phyloP scores from a whole-genome alignment of 1,140 invertebrate species.

The Scaptomyza pallida region DNA sequence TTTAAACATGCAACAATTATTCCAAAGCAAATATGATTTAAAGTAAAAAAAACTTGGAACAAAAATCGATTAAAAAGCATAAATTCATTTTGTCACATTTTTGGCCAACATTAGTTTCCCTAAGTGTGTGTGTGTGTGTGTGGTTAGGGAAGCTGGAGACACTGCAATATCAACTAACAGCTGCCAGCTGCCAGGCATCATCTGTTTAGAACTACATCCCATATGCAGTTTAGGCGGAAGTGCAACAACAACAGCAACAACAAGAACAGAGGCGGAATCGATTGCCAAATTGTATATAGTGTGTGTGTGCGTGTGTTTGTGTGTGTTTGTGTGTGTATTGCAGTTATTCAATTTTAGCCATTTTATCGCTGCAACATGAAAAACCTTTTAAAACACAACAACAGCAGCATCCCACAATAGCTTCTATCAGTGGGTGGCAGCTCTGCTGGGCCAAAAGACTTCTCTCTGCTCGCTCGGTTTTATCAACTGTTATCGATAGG shows the following conservation, averaged over 20 bases:
- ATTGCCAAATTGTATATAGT: slow-evolving; percentile 31
- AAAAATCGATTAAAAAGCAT: no score
- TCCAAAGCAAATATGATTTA: no score
- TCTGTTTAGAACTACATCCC: not conserved
- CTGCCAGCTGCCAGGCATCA: not conserved
- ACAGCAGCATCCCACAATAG: no score
- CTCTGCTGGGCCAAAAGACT: slow-evolving; percentile 38
- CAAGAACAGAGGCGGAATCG: slow-evolving; percentile 17
- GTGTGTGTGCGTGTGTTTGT: slow-evolving; percentile 13
- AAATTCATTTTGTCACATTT: no score
- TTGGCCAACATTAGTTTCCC: not conserved
- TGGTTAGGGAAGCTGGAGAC: not conserved
- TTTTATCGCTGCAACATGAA: slow-evolving; percentile 71
- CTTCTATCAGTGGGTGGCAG: slow-evolving; percentile 47
- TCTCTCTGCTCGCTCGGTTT: slow-evolving; percentile 22
- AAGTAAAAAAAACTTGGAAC: no score
- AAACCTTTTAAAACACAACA: slow-evolving; percentile 70
- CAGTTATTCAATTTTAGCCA: slow-evolving; percentile 76
- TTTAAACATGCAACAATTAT: no score
- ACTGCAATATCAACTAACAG: slow-evolving; percentile 3
- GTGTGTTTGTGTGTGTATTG: slow-evolving; percentile 17
- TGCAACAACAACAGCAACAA: slow-evolving; percentile 4
- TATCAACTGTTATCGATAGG: slow-evolving; percentile 73
- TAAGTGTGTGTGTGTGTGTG: not conserved
- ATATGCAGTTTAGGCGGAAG: slow-evolving; percentile 26